Evolutionary conservation across 2,113 vertebrate genomes (phyloP), one percentile per base, ranked within the genome.

Genomic region (Noctilio leporinus): DNA sequence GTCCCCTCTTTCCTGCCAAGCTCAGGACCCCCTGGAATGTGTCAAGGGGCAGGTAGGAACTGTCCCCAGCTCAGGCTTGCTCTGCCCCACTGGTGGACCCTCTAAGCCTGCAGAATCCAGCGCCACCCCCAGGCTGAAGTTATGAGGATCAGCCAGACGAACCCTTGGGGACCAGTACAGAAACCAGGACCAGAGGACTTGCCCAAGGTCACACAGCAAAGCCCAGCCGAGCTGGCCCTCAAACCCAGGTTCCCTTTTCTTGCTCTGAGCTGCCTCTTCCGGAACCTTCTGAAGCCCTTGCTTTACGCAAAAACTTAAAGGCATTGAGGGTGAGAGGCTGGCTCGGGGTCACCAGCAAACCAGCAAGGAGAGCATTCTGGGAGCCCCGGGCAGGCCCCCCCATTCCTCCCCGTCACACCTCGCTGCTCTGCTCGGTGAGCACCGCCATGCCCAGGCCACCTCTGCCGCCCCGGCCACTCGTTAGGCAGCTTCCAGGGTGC

Each of bases 351-450:
- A 47, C 81, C 38, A 38, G 90, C 33, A 93, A 95, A 96, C 55
- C 88, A 96, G 85, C 81, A n/a, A 49, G 2, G 9, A 72, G 24
- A 38, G 59, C 6, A 0, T 38, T 30, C 47, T 11, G 53, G 70
- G 85, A 62, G 67, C 26, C 76, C 70, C 0, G 28, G 84, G 94
- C 96, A 82, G 96, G 35, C 59, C 94, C 89, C 89, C 77, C 5
- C 0, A 0, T 10, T 62, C 76, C 72, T 70, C 93, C 70, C 0
- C 0, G 95, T 96, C 95, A 97, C 77, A 28, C 47, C 88, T 94
- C 95, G 26, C 43, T 70, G 94, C 88, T 90, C 95, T 93, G 96
- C 94, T 92, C 89, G 57, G 87, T 7, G 26, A 92, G 84, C 28
- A 0, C n/a, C 76, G 84, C 65, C 17, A 0, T 0, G 2, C 57